Conservation (phyloP, 2,113 vertebrate species). For the Ophiodon elongatus region DNA sequence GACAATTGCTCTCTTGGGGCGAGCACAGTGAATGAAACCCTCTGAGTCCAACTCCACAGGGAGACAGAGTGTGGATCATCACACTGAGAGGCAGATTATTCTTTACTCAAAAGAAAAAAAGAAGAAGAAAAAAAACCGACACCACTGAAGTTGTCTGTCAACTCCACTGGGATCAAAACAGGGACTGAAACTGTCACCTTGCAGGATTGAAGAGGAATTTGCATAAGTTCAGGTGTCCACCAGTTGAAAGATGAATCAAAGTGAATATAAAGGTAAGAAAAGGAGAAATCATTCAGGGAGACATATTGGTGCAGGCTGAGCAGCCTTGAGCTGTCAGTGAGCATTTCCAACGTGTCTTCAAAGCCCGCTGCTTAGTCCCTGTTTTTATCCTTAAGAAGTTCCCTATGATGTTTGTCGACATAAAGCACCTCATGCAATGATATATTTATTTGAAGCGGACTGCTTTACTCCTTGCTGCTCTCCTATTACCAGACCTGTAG, state of each 20-base stretch:
- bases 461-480: not conserved
- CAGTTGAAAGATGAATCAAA: constrained; percentile 21
- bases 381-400: not conserved
- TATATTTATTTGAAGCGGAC: not conserved
- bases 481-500: not conserved
- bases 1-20: constrained; percentile 38
- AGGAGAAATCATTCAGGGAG: not conserved
- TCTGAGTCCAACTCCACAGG: constrained; percentile 22
- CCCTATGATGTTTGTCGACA: not conserved
- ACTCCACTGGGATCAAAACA: constrained; percentile 31
- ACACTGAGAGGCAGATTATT: constrained; percentile 25
- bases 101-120: constrained; percentile 3
- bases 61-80: constrained; percentile 31
- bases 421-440: not conserved
- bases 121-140: not conserved
- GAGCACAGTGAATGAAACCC: not conserved
- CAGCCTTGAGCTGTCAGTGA: not conserved
- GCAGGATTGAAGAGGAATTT: constrained; percentile 34
- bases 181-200: constrained; percentile 27
- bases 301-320: constrained; percentile 1
- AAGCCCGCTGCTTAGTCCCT: not conserved
- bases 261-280: constrained; percentile 14
- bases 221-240: constrained; percentile 38
- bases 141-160: constrained; percentile 19
- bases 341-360: not conserved